Evolutionary conservation across 2,888 invertebrate species (phyloP).

Genomic region (Timandra comae): DNA sequence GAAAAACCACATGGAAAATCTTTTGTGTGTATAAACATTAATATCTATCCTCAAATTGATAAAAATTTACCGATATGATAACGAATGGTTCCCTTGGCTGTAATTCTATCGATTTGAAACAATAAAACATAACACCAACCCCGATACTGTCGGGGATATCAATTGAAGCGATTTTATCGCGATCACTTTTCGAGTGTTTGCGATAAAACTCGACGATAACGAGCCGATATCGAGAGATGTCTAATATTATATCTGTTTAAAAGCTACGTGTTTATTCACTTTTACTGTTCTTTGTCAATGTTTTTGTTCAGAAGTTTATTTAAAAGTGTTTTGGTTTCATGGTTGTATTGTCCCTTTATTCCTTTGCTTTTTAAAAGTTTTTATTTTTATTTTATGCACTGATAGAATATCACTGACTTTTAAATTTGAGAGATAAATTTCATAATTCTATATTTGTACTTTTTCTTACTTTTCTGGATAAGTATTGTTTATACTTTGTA

Average conservation of each 20-base stretch:
- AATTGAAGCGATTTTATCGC: constrained; percentile 66
- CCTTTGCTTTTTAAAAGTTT: neutral
- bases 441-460: no score
- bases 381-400: no score
- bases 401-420: no score
- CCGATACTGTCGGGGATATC: constrained; percentile 56
- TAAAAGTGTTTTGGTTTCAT: no score
- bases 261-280: constrained; percentile 2
- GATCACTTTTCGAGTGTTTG: constrained; percentile 47
- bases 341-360: constrained; percentile 12
- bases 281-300: no score
- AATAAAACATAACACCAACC: constrained; percentile 28
- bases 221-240: constrained; percentile 1
- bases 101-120: constrained; percentile 24
- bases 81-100: neutral
- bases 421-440: no score
- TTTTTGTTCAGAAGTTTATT: no score
- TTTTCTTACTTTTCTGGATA: no score
- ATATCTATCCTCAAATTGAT: neutral
- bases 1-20: no score
- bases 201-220: constrained; percentile 40
- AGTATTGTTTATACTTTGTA: no score
- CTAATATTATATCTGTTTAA: no score
- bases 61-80: neutral
- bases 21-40: no score